Evolutionary conservation across 2,113 vertebrate genomes (phyloP).

Genomic region (Prionailurus bengalensis): DNA sequence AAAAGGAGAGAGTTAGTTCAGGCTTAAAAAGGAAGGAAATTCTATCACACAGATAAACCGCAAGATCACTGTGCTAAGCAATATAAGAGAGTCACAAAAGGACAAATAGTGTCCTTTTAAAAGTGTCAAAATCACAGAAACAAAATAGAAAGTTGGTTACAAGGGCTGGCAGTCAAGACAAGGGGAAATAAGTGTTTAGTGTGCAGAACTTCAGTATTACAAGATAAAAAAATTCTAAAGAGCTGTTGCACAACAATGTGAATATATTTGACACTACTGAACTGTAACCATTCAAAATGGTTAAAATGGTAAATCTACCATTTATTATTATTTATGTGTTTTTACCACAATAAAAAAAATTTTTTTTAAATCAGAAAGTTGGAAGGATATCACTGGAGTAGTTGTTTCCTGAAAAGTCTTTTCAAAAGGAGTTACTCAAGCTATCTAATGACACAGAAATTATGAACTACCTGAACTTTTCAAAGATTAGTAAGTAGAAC

Average conservation of each 20-base stretch:
- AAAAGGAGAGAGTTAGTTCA: neutral
- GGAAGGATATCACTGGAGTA: neutral
- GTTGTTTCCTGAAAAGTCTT: slow-evolving; percentile 31
- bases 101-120: neutral
- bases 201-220: neutral
- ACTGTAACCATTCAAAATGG: neutral
- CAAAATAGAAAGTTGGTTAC: neutral
- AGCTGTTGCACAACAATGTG: neutral
- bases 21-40: neutral
- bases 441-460: neutral
- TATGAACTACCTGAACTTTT: neutral
- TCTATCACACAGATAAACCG: neutral
- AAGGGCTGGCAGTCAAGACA: neutral
- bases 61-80: neutral
- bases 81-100: neutral
- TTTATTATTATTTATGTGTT: neutral
- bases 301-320: neutral
- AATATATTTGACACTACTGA: neutral
- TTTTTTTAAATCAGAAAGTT: neutral
- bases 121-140: slow-evolving; percentile 25
- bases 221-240: slow-evolving; percentile 36
- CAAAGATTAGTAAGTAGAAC: neutral
- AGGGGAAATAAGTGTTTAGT: neutral
- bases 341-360: neutral
- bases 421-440: slow-evolving; percentile 17